phyloP scores from a whole-genome alignment of 2,797 vertebrate species.

The Cuniculus paca region DNA sequence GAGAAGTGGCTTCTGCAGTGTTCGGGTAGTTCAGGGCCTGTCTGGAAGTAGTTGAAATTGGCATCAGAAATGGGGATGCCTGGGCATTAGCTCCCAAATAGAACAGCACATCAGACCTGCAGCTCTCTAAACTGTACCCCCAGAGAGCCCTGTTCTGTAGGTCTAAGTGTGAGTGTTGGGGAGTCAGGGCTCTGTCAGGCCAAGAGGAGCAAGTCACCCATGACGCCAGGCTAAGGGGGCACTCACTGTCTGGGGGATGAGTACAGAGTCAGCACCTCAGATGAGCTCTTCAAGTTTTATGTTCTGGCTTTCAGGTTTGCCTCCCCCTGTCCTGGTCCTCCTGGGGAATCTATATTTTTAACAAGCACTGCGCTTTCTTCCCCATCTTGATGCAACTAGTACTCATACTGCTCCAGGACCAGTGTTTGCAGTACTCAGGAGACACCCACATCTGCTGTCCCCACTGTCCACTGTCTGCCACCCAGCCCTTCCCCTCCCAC shows the following conservation, averaged over 20 bases:
- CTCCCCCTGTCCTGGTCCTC: neutral
- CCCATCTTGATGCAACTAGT: neutral
- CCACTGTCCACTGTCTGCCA: neutral
- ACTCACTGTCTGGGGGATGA: too few relatives aligned
- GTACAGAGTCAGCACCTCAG: neutral
- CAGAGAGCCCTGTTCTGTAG: neutral
- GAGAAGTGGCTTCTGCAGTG: neutral
- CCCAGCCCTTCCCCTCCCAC: neutral
- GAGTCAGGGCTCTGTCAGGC: neutral
- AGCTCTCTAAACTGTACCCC: too few relatives aligned
- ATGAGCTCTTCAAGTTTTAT: neutral
- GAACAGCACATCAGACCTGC: neutral
- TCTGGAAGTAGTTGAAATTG: neutral
- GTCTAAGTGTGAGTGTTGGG: neutral
- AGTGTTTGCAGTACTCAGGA: neutral
- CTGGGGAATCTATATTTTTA: neutral
- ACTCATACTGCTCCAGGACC: neutral
- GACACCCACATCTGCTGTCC: neutral
- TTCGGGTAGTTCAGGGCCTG: neutral
- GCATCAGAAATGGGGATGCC: neutral
- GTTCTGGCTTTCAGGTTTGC: neutral
- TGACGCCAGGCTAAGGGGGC: neutral
- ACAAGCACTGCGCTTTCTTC: neutral
- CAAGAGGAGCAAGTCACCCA: neutral
- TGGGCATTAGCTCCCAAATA: neutral